Base-by-base conservation (phyloP, 1,140 invertebrate genomes). In the Cylas formicarius region DNA sequence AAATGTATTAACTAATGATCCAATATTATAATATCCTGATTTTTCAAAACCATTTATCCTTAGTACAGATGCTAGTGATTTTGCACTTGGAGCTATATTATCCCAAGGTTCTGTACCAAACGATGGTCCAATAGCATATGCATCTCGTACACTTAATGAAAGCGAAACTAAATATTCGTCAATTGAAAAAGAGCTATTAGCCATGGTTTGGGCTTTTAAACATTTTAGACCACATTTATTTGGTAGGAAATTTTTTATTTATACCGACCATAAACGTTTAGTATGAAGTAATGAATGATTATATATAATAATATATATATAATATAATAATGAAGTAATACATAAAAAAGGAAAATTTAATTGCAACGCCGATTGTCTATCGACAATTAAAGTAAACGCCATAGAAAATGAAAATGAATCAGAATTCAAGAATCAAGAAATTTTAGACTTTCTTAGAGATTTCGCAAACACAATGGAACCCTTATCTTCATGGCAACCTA, bases 281-380 rank as follows among this genome's bases (percentile, higher is more conserved):
- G 11, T 22, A 17, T 26, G 1, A n/a, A n/a, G n/a, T n/a, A n/a
- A n/a, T n/a, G n/a, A n/a, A n/a, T n/a, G n/a, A n/a, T n/a, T n/a
- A n/a, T n/a, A n/a, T n/a, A n/a, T n/a, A n/a, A n/a, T n/a, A n/a
- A n/a, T n/a, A n/a, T n/a, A n/a, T n/a, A n/a, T n/a, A 17, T 61
- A 71, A 43, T 74, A 66, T 53, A 53, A 69, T 20, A 70, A 66
- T 50, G 64, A 47, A 44, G 65, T 75, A 2, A 42, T 51, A 6
- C 65, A 69, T 43, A 67, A 63, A 51, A 50, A 50, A 10, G 66
- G 64, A 5, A 62, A 55, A 53, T 35, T 39, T 5, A 70, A 69
- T 42, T 8, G 27, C 17, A 38, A 45, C 14, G 46, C 31, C 4
- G 36, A 48, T 19, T 28, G 20, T 11, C 19, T 48, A 23, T 48